Evolutionary conservation across 2,797 vertebrate genomes (phyloP).

Genomic region (Chelidonichthys spinosus): DNA sequence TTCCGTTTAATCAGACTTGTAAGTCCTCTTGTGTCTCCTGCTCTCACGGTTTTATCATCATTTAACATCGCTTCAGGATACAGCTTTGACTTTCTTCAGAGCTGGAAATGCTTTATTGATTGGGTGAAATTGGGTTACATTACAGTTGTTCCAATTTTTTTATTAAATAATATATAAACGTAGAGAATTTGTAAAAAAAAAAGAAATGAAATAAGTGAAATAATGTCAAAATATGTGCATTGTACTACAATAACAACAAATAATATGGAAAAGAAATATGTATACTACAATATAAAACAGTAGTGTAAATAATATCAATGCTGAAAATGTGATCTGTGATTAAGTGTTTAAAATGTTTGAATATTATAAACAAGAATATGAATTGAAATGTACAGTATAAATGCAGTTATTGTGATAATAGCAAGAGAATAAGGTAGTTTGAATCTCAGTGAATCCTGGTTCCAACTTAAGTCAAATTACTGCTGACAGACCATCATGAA

Average conservation of each 20-base stretch:
- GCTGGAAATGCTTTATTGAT: background rate
- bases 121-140: background rate
- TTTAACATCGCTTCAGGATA: background rate
- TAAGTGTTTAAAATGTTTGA: background rate
- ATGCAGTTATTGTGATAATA: background rate
- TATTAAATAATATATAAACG: background rate
- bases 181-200: background rate
- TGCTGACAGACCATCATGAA: slow-evolving; percentile 38
- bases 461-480: slow-evolving; percentile 36
- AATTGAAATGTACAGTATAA: background rate
- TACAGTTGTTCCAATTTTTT: background rate
- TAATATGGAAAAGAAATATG: background rate
- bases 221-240: background rate
- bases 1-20: slow-evolving; percentile 11
- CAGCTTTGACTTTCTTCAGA: background rate
- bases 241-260: background rate
- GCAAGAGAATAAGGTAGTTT: background rate
- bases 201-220: background rate
- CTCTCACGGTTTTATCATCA: slow-evolving; percentile 29
- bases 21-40: slow-evolving; percentile 15
- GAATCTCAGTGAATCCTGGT: slow-evolving; percentile 18
- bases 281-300: background rate
- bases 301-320: background rate
- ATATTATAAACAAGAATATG: background rate
- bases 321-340: background rate